Evolutionary conservation across 2,888 invertebrate species (phyloP), one percentile per base, ranked within the genome.

Genomic region (Chalcosyrphus nemorum): DNA sequence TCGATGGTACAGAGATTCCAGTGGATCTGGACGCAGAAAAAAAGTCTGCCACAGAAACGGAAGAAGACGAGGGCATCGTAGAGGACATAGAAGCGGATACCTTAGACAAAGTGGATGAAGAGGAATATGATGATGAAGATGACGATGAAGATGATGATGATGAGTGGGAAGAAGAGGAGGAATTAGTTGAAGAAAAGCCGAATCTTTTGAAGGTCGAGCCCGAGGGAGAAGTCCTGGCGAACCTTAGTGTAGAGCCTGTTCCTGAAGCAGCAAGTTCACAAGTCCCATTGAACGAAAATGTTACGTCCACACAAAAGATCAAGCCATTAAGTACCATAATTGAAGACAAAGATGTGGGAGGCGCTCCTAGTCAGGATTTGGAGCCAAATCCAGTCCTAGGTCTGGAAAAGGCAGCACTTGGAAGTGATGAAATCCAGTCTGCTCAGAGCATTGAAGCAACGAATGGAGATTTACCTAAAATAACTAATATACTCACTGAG

Each of bases 1-100:
- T 95, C 86, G 95, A 95, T 90, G 95, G 95, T 11, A 95, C 95
- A 9, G 94, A 93, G 19, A 92, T 95, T 86, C 76, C 78, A 17
- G 9, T 19, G 15, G 66, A 65, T n/a, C 13, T 29, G 9, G 13
- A 7, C 1, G 5, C 15, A 1, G 21, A 32, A 17, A 17, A 59
- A 24, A 68, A 27, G 4, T 0, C 21, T 0, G n/a, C 9, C 6
- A 0, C 1, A 2, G 19, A 6, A 2, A 29, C n/a, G 9, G 35
- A 21, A 13, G 32, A 45, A 5, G 76, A 54, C 47, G 59, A 68
- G 5, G 21, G 57, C 11, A 32, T 77, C 38, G 65, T 66, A 6
- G 59, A 61, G 6, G 61, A 47, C 47, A 54, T 45, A 0, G 50
- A 65, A 21, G 1, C 38, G 0, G 56, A 63, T n/a, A 29, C 35